Evolutionary conservation across 1,140 invertebrate genomes (phyloP).

Genomic region (Campoletis sonorensis): DNA sequence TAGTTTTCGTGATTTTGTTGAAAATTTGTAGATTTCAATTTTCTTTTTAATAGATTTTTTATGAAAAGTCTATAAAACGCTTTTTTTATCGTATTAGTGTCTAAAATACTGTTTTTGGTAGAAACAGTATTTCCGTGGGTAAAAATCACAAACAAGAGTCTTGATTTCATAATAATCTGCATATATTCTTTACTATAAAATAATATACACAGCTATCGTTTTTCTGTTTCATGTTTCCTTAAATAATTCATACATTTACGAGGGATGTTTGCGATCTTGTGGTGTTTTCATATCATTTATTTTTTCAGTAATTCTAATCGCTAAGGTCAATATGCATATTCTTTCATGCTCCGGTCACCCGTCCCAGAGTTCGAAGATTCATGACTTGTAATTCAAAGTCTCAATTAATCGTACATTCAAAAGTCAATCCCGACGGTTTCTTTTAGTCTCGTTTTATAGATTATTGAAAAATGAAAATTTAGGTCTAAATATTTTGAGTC

Average conservation of each 20-base stretch:
- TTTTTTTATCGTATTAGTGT: too few relatives aligned
- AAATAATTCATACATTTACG: constrained; percentile 65
- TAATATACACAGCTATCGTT: constrained; percentile 70
- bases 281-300: constrained; percentile 1
- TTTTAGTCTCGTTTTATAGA: not conserved
- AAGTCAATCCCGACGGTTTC: not conserved
- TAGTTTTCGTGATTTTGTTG: too few relatives aligned
- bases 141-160: not conserved
- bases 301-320: constrained; percentile 35
- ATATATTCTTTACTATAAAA: constrained; percentile 72
- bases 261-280: not conserved
- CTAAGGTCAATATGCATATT: not conserved
- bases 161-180: constrained; percentile 63
- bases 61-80: too few relatives aligned
- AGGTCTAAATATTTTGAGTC: too few relatives aligned
- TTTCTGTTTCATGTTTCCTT: constrained; percentile 45
- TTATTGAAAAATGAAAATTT: not conserved
- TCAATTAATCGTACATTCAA: not conserved
- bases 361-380: not conserved
- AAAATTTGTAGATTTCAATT: too few relatives aligned
- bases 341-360: not conserved
- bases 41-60: too few relatives aligned
- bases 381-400: not conserved
- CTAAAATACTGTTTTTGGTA: too few relatives aligned
- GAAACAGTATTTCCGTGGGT: too few relatives aligned